phyloP scores from a whole-genome alignment of 2,888 invertebrate species.

The Pherbina coryleti region DNA sequence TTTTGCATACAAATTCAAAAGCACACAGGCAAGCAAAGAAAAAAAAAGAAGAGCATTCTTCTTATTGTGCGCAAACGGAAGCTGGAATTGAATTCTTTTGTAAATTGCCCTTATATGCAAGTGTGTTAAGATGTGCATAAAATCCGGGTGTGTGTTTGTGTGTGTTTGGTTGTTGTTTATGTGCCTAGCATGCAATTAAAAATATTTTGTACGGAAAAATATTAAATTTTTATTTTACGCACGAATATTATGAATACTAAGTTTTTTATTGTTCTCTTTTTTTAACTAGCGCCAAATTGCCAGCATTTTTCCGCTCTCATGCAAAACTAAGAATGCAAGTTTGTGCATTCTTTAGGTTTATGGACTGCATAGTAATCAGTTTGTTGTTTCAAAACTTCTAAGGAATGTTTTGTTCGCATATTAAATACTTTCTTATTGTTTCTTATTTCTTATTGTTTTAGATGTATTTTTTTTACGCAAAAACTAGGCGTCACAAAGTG shows the following conservation, averaged over 20 bases:
- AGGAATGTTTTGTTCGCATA: not conserved
- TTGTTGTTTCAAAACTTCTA: not conserved
- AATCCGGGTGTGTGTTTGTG: not conserved
- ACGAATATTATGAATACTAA: not conserved
- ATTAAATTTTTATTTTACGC: not conserved
- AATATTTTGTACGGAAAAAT: not conserved
- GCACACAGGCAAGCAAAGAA: not conserved
- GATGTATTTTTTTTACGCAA: not conserved
- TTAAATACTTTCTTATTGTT: too few species aligned
- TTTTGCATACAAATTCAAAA: conserved; percentile 30
- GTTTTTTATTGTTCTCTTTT: not conserved
- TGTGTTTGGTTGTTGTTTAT: not conserved
- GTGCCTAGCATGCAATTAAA: not conserved
- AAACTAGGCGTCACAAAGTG: not conserved
- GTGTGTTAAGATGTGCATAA: not conserved
- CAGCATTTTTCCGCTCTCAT: not conserved
- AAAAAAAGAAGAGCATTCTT: not conserved
- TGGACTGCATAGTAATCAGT: not conserved
- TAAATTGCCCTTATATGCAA: not conserved
- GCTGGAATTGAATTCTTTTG: conserved; percentile 25
- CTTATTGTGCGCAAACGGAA: conserved; percentile 25
- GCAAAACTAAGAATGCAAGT: not conserved
- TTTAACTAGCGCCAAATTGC: not conserved
- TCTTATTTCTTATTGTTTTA: too few species aligned
- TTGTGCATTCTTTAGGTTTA: not conserved